Evolutionary conservation across 2,888 invertebrate genomes (phyloP).

Genomic region (Dendrolimus pini): DNA sequence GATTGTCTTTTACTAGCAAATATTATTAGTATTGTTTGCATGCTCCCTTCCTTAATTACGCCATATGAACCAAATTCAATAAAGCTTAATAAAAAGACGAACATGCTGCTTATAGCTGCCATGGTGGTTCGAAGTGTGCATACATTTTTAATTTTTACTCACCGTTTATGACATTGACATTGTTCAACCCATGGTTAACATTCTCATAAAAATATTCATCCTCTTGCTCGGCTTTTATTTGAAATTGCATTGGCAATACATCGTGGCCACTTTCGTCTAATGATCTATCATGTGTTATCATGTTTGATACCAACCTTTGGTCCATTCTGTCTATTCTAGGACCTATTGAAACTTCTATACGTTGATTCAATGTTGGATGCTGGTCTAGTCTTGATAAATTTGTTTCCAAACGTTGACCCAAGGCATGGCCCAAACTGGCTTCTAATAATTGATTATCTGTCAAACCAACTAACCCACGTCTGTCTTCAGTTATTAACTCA

Average conservation of each 20-base stretch:
- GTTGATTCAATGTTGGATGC: constrained; percentile 1
- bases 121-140: too few species aligned
- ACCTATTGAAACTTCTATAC: constrained; percentile 7
- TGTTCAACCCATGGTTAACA: constrained; percentile 36
- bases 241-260: constrained; percentile 50
- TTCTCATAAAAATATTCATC: constrained; percentile 62
- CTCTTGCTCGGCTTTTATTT: constrained; percentile 62
- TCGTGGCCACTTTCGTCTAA: constrained; percentile 38
- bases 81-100: too few species aligned
- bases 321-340: constrained; percentile 19
- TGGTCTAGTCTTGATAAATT: constrained; percentile 8
- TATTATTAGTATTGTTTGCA: too few species aligned
- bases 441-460: constrained; percentile 15
- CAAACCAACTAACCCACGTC: not conserved
- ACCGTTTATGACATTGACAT: constrained; percentile 43
- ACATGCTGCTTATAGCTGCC: too few species aligned
- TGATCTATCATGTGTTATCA: constrained; percentile 26
- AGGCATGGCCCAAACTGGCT: constrained; percentile 7
- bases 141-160: constrained; percentile 18
- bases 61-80: too few species aligned
- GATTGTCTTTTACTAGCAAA: too few species aligned
- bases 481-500: constrained; percentile 20
- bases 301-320: constrained; percentile 16
- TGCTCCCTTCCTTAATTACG: too few species aligned
- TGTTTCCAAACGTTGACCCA: not conserved